phyloP scores from a whole-genome alignment of 2,888 invertebrate species.

The Amaurobius ferox region DNA sequence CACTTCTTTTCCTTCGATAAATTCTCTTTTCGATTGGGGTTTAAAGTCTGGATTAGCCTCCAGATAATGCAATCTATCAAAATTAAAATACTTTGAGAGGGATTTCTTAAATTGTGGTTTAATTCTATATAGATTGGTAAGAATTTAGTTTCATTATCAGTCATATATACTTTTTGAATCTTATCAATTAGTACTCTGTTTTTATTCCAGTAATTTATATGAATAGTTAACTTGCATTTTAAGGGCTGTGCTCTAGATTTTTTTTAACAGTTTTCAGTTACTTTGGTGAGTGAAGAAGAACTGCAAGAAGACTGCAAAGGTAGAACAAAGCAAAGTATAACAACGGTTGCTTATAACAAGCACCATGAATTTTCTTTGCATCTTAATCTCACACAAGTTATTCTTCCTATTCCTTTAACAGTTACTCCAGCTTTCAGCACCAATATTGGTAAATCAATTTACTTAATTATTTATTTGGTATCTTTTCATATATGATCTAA shows the following conservation, averaged over 20 bases:
- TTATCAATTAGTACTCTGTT: too few relatives aligned
- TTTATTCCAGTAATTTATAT: too few relatives aligned
- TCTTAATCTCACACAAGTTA: slow-evolving; percentile 87
- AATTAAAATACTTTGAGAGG: too few relatives aligned
- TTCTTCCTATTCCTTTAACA: slow-evolving; percentile 94
- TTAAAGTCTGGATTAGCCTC: too few relatives aligned
- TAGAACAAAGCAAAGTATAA: slow-evolving; percentile 78
- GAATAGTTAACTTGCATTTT: background rate
- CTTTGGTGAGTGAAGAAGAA: slow-evolving; percentile 95
- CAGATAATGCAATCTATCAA: too few relatives aligned
- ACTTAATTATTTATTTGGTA: background rate
- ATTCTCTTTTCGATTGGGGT: too few relatives aligned
- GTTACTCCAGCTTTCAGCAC: slow-evolving; percentile 97
- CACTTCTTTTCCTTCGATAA: too few relatives aligned
- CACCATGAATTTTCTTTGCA: slow-evolving; percentile 96
- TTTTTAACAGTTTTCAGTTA: slow-evolving; percentile 86
- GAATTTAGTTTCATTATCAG: too few relatives aligned
- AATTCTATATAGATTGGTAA: too few relatives aligned
- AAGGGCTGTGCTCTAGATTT: too few relatives aligned
- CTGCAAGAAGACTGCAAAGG: slow-evolving; percentile 79
- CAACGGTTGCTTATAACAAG: slow-evolving; percentile 83
- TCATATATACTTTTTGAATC: too few relatives aligned
- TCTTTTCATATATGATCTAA: background rate
- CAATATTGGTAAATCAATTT: slow-evolving; percentile 83
- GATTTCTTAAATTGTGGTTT: too few relatives aligned